phyloP scores from a whole-genome alignment of 1,140 invertebrate genomes.

The Drosophila tristis region DNA sequence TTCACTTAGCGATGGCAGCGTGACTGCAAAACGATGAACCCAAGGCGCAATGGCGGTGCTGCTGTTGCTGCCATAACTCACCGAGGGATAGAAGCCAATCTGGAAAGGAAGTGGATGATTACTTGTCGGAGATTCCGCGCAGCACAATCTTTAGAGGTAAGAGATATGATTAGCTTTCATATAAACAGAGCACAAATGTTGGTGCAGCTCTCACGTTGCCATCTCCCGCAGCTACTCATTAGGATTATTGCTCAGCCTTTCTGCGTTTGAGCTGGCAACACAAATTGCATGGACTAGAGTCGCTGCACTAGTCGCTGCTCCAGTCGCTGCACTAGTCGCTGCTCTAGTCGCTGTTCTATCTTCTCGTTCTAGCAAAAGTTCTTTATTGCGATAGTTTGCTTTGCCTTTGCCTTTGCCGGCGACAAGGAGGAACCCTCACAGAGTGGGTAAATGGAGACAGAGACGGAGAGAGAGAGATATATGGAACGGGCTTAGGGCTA shows the following conservation, averaged over 20 bases:
- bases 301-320: conserved; percentile 14
- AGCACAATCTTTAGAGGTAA: too few species aligned
- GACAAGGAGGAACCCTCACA: neutral
- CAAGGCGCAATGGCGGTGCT: too few species aligned
- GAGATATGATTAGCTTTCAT: too few species aligned
- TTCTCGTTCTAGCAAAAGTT: conserved; percentile 13
- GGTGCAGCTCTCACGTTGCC: conserved; percentile 4
- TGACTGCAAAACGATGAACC: conserved; percentile 10
- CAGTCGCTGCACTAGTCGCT: conserved; percentile 17
- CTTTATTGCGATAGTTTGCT: conserved; percentile 57
- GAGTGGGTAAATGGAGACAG: too few species aligned
- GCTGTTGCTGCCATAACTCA: too few species aligned
- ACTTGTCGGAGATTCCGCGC: too few species aligned
- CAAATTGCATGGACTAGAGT: conserved; percentile 46
- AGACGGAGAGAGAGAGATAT: neutral
- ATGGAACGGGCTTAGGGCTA: conserved; percentile 35
- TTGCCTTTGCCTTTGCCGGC: conserved; percentile 19
- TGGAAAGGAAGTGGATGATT: too few species aligned
- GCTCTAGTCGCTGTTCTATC: conserved; percentile 6
- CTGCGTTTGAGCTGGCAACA: conserved; percentile 14
- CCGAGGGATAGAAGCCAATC: too few species aligned
- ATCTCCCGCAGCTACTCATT: conserved; percentile 44
- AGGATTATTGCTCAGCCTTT: conserved; percentile 26
- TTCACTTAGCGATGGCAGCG: conserved; percentile 33
- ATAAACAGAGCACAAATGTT: too few species aligned